Base-by-base conservation (phyloP, 2,888 invertebrate species). In the Teleogryllus oceanicus region DNA sequence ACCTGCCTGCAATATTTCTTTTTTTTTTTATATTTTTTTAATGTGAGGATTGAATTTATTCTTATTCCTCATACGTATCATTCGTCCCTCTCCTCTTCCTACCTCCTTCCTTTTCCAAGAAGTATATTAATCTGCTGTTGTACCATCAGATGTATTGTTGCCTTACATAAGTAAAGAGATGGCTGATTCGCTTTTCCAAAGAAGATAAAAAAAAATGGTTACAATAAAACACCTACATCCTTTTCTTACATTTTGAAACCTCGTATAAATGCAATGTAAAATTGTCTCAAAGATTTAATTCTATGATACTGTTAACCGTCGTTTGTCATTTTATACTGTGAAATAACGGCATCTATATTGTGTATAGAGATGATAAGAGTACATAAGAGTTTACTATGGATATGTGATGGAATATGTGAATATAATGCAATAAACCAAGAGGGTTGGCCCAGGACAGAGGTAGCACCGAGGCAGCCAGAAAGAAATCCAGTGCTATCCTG, bases 271-370 rank as follows among this genome's bases (percentile, higher is more conserved):
- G 62, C 62, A 18, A 62, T 62, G 62, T 62, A n/a, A 62, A 62
- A 62, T 62, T 62, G 62, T 62, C 62, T 62, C 62, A 13, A 62
- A 18, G 37, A 37, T 18, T 62, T 62, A 62, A 62, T 62, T 62
- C 62, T 62, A 62, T 62, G 62, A 50, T 74, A 75, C 75, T 62
- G 76, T 80, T 50, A 74, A 75, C 49, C 78, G 78, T 80, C 78
- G 79, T 75, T 50, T 51, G 50, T 79, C 76, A 50, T 80, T 80
- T 80, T 80, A 74, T 80, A 80, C 79, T 76, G 77, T 79, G 74
- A 62, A 62, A 62, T 62, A 62, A 62, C 62, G 62, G 62, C 62
- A 62, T 62, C 62, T 62, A 62, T 62, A 62, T 13, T 62, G 62
- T 62, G 62, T 62, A 62, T 62, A 62, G 62, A 62, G 62, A 62